Evolutionary conservation across 2,797 vertebrate species (phyloP), one percentile per base, ranked within the genome.

Genomic region (Anableps anableps): DNA sequence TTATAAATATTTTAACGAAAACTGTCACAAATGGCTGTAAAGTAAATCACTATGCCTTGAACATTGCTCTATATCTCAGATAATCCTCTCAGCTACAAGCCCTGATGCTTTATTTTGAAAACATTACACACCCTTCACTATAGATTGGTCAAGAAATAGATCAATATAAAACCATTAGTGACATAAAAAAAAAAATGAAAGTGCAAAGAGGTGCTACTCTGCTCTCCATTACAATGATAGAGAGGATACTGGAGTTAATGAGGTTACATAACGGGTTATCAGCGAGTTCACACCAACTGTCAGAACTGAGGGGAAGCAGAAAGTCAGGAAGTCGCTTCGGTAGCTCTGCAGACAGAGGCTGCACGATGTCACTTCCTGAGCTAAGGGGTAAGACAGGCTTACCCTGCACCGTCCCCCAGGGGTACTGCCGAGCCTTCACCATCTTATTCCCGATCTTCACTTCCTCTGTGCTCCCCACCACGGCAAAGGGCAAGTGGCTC

Each of bases 371-470:
- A 88, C 95, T 94, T 95, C 93, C 92, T 93, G 84, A 82, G 47
- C 74, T 91, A 90, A n/a, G 84, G 93, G 84, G 82, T 92, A 92
- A 91, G 81, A 80, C 51, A 0, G 68, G 79, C 97, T 97, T 93
- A 98, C 98, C 98, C 95, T 98, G 99, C 82, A 99, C 99, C 0
- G 97, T 99, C 85, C 99, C 99, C 99, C 98, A 99, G 36, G 99
- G 99, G 88, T 99, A 99, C 95, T 99, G 98, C 58, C 99, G 97
- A 1, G 97, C 98, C 92, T 97, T 98, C 96, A 99, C 97, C 98
- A 99, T 99, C 96, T 99, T 99, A 95, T 99, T 99, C 87, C 98
- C 99, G 81, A 99, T 97, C 96, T 99, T 99, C 86, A 98, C 93
- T 92, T 99, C 98, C 93, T 99, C 99, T 0, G 98, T 99, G 94